Percentiles rank a stretch among this genome's conserved stretches.
Evolutionary conservation across 2,797 vertebrate species (phyloP).

Genomic region (Malurus leucopterus): DNA sequence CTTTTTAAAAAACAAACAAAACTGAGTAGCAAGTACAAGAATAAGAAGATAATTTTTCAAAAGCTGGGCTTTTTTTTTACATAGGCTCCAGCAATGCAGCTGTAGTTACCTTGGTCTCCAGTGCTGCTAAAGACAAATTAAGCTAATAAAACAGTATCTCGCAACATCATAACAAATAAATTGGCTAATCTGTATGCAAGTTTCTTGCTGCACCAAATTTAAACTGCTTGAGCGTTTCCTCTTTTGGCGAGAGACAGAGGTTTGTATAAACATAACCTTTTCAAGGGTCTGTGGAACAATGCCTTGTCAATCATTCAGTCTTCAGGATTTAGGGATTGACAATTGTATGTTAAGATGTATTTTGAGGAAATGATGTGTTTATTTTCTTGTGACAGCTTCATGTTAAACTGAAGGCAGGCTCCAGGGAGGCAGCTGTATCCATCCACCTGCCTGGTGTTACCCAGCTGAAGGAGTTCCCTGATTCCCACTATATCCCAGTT

Average conservation of each 20-base stretch:
- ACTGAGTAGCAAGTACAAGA: not conserved
- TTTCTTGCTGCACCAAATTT: constrained; percentile 3
- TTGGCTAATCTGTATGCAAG: constrained; percentile 31
- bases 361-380: not conserved
- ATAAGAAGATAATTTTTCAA: not conserved
- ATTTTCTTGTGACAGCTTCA: not conserved
- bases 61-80: not conserved
- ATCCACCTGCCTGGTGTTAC: not conserved
- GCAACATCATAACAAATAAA: constrained; percentile 37
- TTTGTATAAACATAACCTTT: not conserved
- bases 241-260: not conserved
- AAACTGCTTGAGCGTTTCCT: not conserved
- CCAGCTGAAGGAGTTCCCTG: not conserved
- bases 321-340: not conserved
- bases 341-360: not conserved
- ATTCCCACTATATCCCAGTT: not conserved
- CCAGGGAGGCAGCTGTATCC: not conserved
- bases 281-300: not conserved
- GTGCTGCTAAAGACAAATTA: constrained; percentile 46
- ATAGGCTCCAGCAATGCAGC: not conserved
- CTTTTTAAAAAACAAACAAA: not conserved
- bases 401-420: not conserved
- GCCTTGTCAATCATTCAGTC: not conserved
- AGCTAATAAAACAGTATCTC: constrained; percentile 52
- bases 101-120: constrained; percentile 58